Evolutionary conservation across 2,113 vertebrate species (phyloP), one percentile per base, ranked within the genome.

Genomic region (Hystrix cristata): DNA sequence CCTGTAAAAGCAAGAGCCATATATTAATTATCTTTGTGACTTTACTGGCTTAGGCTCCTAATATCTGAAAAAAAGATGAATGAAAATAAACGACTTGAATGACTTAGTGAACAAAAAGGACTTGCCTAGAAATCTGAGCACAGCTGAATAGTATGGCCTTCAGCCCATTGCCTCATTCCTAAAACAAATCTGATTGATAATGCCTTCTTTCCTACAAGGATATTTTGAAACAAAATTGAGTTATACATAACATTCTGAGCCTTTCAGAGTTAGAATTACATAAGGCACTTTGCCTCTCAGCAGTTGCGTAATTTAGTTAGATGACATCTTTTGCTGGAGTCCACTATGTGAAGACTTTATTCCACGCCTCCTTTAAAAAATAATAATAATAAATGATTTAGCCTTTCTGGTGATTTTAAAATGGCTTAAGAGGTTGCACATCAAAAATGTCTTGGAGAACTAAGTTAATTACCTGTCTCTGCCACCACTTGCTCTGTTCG

Each of bases 381-480:
- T 29, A 78, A 46, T 57, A 81, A n/a, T 78, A 94, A 78, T 92
- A 76, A 97, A 65, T 89, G 46, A 96, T 87, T 82, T 93, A 59
- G 57, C 46, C 79, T 97, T 96, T 94, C 92, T 95, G 19, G 69
- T 83, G 83, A 93, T 97, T 97, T 95, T 90, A 29, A 91, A 93
- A 83, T 57, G 80, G 38, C 38, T 95, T 94, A 93, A 90, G 46
- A 87, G 72, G 94, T 64, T 93, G 14, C 91, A 87, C 62, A 96
- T 96, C 93, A 96, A 69, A 71, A 91, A 65, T 62, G 25, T 80
- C 53, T 91, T 60, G 0, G 48, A 64, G 29, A 60, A 89, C 72
- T 93, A 95, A 96, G 38, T 95, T 96, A 96, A 96, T 96, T 96
- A 87, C 84, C 87, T 90, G 23, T 62, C 93, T 95, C 53, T 43